These are phyloP conservation scores for Bombus ignitus DNA, from an alignment of 1,140 invertebrate genomes.

Conservation along the genomic window DNA sequence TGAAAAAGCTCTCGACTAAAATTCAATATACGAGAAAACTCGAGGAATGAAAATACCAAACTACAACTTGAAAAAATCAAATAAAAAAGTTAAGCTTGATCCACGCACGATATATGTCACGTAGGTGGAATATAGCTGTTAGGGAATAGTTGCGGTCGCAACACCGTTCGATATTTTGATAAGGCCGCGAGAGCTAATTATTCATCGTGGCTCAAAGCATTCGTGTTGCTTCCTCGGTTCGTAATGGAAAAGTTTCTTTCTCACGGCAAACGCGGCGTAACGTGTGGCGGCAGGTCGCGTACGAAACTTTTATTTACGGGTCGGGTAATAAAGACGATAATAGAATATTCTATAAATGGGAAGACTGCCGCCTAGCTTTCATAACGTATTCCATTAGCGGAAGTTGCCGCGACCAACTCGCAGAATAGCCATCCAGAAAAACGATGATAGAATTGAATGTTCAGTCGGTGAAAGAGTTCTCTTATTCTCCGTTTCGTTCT, in stretches of 20 bases:
- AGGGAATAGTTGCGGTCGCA: not conserved
- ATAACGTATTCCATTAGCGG: conserved; percentile 51
- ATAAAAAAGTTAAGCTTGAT: not conserved
- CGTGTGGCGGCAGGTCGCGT: conserved; percentile 6
- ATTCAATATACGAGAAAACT: not conserved
- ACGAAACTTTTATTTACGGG: conserved; percentile 51
- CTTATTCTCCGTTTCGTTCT: not conserved
- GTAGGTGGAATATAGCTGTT: not conserved
- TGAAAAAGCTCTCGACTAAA: too few relatives aligned
- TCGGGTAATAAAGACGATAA: conserved; percentile 46
- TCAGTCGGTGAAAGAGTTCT: not conserved
- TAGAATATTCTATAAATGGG: conserved; percentile 49
- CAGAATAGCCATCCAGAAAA: conserved; percentile 1
- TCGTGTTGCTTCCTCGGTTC: not conserved
- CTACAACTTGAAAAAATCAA: not conserved
- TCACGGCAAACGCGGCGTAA: not conserved
- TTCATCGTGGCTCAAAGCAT: not conserved
- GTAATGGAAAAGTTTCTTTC: conserved; percentile 49
- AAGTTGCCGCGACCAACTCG: conserved; percentile 28
- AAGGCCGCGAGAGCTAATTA: conserved; percentile 29
- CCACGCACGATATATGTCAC: not conserved
- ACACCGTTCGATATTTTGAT: not conserved
- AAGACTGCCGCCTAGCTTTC: conserved; percentile 5
- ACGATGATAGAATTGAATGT: conserved; percentile 19
- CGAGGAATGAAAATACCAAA: not conserved